These are phyloP conservation scores for Periparus ater DNA, from an alignment of 2,797 vertebrate genomes.

Conservation along the genomic window DNA sequence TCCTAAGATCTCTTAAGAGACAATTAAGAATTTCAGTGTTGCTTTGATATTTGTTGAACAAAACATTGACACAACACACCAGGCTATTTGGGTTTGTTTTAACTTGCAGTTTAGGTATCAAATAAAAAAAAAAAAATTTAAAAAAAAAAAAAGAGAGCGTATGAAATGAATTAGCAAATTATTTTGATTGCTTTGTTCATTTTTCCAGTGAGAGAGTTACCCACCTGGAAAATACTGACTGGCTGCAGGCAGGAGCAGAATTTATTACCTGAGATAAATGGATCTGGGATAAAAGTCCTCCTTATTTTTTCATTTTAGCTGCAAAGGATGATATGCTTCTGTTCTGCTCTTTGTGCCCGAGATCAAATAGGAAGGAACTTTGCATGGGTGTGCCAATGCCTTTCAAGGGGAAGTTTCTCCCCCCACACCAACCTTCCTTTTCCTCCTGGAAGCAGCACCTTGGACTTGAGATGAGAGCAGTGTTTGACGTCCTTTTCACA, in stretches of 20 bases:
- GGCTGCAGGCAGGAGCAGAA: conserved; percentile 34
- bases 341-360: conserved; percentile 10
- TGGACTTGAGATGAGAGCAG: neutral
- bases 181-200: conserved; percentile 49
- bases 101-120: neutral
- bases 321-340: conserved; percentile 7
- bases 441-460: neutral
- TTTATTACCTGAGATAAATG: conserved; percentile 50
- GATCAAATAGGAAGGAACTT: conserved; percentile 34
- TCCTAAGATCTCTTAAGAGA: neutral
- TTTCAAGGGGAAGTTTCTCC: conserved; percentile 25
- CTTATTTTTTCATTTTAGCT: conserved; percentile 32
- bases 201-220: neutral
- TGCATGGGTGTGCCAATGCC: neutral
- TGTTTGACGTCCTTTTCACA: neutral
- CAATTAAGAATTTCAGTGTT: neutral
- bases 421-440: neutral
- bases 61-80: neutral
- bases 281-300: conserved; percentile 41
- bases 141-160: neutral
- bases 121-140: neutral
- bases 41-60: conserved; percentile 1
- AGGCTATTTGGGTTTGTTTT: neutral
- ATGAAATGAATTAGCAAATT: conserved; percentile 47
- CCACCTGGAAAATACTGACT: conserved; percentile 34